Evolutionary conservation across 1,140 invertebrate species (phyloP).

Genomic region (Mamestra configurata): DNA sequence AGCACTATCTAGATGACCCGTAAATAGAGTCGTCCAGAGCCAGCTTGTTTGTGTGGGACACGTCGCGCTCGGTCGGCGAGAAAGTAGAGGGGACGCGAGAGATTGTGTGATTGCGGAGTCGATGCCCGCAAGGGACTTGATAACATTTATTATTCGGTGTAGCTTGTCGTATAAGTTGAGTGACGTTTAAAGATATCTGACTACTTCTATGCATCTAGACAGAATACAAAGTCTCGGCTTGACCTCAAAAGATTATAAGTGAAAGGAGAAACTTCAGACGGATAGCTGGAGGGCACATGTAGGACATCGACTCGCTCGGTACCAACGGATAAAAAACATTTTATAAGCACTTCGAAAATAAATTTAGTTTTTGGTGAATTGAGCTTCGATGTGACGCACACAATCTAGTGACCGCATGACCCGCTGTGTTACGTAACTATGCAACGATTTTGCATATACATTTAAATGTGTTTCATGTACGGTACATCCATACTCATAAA

Average conservation of each 20-base stretch:
- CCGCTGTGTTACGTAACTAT: conserved; percentile 59
- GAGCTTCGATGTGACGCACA: conserved; percentile 61
- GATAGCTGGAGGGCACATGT: conserved; percentile 12
- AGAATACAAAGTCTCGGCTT: neutral
- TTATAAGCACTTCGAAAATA: conserved; percentile 45
- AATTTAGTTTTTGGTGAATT: conserved; percentile 66
- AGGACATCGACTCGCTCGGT: conserved; percentile 1
- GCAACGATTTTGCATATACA: conserved; percentile 38
- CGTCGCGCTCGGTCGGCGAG: neutral
- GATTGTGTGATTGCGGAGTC: neutral
- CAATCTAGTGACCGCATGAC: conserved; percentile 58
- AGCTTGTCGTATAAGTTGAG: neutral
- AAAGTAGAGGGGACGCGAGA: conserved; percentile 15
- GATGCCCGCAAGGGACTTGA: conserved; percentile 1
- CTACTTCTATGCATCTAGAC: neutral
- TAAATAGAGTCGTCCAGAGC: conserved; percentile 22
- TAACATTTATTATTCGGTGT: neutral
- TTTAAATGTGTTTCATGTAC: neutral
- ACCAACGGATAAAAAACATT: conserved; percentile 24
- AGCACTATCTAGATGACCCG: conserved; percentile 29
- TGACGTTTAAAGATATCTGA: neutral
- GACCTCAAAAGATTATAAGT: conserved; percentile 20
- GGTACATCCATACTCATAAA: neutral
- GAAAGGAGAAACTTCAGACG: conserved; percentile 34
- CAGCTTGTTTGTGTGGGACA: neutral